Percentiles rank a stretch among this genome's conserved stretches.
Conservation (phyloP, 1,140 invertebrate species). For the Aricia agestis region DNA sequence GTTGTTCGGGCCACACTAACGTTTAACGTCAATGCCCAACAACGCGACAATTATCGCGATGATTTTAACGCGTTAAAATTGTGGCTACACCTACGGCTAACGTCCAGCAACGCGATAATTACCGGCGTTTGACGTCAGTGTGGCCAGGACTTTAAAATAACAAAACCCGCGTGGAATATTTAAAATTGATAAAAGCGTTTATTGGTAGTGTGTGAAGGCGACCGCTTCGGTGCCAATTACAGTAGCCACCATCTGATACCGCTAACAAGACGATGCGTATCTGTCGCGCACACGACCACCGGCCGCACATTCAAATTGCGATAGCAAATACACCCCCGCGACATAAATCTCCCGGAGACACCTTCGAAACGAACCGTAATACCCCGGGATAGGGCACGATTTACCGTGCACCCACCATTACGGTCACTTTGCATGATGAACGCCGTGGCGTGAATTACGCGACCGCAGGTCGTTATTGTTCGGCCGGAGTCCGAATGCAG, state of each 20-base stretch:
- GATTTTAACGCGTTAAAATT: no score
- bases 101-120: no score
- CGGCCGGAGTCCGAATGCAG: neutral
- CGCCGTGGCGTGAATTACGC: slow-evolving; percentile 71
- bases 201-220: slow-evolving; percentile 37
- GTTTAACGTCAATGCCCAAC: no score
- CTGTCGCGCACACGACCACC: slow-evolving; percentile 40
- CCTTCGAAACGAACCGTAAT: slow-evolving; percentile 19
- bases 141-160: no score
- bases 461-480: slow-evolving; percentile 62
- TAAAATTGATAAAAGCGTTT: slow-evolving; percentile 53
- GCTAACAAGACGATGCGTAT: slow-evolving; percentile 73
- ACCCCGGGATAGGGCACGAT: slow-evolving; percentile 16
- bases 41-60: no score
- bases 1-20: no score
- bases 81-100: no score
- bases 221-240: slow-evolving; percentile 64
- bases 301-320: slow-evolving; percentile 54
- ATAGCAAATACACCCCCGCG: slow-evolving; percentile 49
- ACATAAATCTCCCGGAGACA: slow-evolving; percentile 36
- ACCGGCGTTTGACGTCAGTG: no score
- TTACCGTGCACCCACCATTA: neutral
- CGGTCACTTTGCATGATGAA: slow-evolving; percentile 67
- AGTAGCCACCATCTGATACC: slow-evolving; percentile 64
- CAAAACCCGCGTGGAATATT: slow-evolving; percentile 34